Base-by-base conservation (phyloP, 2,888 invertebrate species). In the Macrophya annulata region DNA sequence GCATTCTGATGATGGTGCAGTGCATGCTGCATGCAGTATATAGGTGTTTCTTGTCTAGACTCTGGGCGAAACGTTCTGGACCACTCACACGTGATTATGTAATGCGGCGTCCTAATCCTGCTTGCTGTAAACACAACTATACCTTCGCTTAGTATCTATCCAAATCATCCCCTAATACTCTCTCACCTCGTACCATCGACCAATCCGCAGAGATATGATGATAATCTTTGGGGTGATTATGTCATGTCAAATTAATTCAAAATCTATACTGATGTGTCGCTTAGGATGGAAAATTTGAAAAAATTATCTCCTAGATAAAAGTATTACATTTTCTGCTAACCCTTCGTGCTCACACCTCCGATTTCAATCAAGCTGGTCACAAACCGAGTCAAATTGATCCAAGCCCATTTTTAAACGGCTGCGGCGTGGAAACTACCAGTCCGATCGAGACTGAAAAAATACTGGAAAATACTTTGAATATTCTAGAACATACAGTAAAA, bases 51-150 rank as follows among this genome's bases (percentile, higher is more conserved):
- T 48, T 59, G 79, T 62, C 81, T 77, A 51, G 62, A 62, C 37
- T 81, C 40, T 21, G 9, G 81, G 21, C 55, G 55, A 55, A 81
- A 43, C 43, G 62, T 81, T 59, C 59, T 31, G 40, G 81, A 81
- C 59, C 62, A 81, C 81, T 81, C 21, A 40, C 81, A 59, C 81
- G 81, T 43, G 62, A 81, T 81, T 59, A 17, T 84, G 85, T 86
- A 77, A 83, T 72, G 83, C 84, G 48, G 86, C 74, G 45, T 51
- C 10, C 55, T 83, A 77, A 84, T 77, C 72, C 77, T 25, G 45
- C 40, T 45, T 81, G 55, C 65, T 71, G 40, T 74, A 55, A 84
- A 48, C 85, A 85, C 85, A 71, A 51, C 81, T 74, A 81, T 74
- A 81, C 81, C 81, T 37, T 81, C 62, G 81, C 81, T 81, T 62